Evolutionary conservation across 2,888 invertebrate species (phyloP).

Genomic region (Acleris sparsana): DNA sequence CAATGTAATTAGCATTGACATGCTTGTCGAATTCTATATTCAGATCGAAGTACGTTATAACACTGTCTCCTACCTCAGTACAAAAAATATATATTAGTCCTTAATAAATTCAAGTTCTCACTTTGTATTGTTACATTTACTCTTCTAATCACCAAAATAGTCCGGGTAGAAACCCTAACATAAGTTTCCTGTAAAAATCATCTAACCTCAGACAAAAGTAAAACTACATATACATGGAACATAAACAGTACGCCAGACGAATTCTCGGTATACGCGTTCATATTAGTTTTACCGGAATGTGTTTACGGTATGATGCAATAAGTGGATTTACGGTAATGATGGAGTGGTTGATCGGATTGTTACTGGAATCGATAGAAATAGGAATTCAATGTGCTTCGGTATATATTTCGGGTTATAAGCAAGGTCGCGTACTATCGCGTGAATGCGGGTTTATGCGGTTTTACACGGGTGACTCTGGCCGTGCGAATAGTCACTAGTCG

Average conservation of each 20-base stretch:
- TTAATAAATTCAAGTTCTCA: too few species aligned
- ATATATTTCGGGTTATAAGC: neutral
- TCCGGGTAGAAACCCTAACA: too few species aligned
- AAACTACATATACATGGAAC: neutral
- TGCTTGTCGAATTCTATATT: too few species aligned
- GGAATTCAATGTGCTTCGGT: neutral
- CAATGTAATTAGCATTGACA: too few species aligned
- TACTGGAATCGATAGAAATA: slow-evolving; percentile 10
- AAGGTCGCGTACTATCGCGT: neutral
- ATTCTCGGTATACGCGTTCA: slow-evolving; percentile 3
- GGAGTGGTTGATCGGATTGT: slow-evolving; percentile 14
- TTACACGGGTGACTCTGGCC: neutral
- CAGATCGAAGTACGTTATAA: too few species aligned
- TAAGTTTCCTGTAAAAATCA: too few species aligned
- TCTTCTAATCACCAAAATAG: too few species aligned
- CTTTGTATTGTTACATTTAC: too few species aligned
- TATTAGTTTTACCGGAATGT: slow-evolving; percentile 11
- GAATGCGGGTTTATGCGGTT: neutral
- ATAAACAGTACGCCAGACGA: slow-evolving; percentile 14
- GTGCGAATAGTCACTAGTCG: too few species aligned
- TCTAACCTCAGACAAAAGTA: neutral
- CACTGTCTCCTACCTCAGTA: too few species aligned
- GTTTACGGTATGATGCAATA: slow-evolving; percentile 34
- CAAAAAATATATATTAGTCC: too few species aligned
- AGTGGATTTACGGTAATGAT: slow-evolving; percentile 26